Percentiles rank a stretch among this genome's conserved stretches.
phyloP scores from a whole-genome alignment of 2,113 vertebrate genomes.

The Triplophysa dalaica region DNA sequence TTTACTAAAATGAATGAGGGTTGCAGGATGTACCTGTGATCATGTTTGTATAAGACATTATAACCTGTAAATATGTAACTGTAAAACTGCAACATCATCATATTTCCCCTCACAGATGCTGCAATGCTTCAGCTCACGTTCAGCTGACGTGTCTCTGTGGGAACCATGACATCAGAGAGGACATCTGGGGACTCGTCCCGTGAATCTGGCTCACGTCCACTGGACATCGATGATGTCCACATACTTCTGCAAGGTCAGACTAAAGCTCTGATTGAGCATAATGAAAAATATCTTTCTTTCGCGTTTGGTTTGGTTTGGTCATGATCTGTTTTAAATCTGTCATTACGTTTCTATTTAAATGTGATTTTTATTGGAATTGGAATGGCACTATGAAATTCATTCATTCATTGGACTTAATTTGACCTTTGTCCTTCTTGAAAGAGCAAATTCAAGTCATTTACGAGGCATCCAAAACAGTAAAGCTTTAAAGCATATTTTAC shows the following conservation, averaged over 20 bases:
- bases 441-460: background rate
- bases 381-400: background rate
- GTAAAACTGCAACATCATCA: background rate
- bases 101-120: conserved; percentile 41
- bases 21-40: too few relatives aligned
- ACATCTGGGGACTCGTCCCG: conserved; percentile 48
- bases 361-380: background rate
- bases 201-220: conserved; percentile 63
- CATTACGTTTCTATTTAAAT: background rate
- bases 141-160: conserved; percentile 38
- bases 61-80: background rate
- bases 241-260: conserved; percentile 75
- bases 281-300: background rate
- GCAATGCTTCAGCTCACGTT: conserved; percentile 56
- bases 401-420: background rate
- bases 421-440: background rate
- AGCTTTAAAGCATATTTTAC: background rate
- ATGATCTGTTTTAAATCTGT: background rate
- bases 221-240: conserved; percentile 77
- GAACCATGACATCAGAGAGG: conserved; percentile 64
- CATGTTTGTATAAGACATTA: background rate
- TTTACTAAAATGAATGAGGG: background rate
- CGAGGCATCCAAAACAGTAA: background rate
- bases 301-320: background rate
- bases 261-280: background rate